A percentile compares a stretch with the other conserved stretches of the same genome.
Evolutionary conservation across 2,888 invertebrate species (phyloP).

Genomic region (Cryptocephalus primarius): DNA sequence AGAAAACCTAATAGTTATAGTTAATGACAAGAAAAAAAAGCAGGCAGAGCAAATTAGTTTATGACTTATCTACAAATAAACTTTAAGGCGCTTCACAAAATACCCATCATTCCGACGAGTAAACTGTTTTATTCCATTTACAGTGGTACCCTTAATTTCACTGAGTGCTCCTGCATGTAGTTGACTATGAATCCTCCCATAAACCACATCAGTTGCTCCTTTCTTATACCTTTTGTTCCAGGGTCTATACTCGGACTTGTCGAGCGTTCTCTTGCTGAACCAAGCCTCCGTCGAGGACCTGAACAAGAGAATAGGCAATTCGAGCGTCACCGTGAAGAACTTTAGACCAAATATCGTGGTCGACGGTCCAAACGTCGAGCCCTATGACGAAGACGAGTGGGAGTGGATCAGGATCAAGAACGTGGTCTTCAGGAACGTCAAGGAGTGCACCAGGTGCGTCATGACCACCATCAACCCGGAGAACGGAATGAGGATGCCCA

Average conservation of each 20-base stretch:
- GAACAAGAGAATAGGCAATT: constrained; percentile 35
- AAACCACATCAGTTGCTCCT: too few relatives aligned
- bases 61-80: too few relatives aligned
- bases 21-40: too few relatives aligned
- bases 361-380: constrained; percentile 29
- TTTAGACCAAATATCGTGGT: constrained; percentile 49
- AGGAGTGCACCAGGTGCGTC: constrained; percentile 44
- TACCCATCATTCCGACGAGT: too few relatives aligned
- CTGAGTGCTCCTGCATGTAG: too few relatives aligned
- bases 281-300: constrained; percentile 42
- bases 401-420: constrained; percentile 46
- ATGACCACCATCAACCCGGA: constrained; percentile 39
- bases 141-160: too few relatives aligned
- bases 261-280: constrained; percentile 43
- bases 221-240: too few relatives aligned
- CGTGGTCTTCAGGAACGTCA: constrained; percentile 40
- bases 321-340: constrained; percentile 35
- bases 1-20: too few relatives aligned
- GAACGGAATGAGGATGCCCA: constrained; percentile 34
- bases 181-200: too few relatives aligned
- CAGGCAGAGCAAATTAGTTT: too few relatives aligned
- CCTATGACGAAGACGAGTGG: constrained; percentile 46
- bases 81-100: too few relatives aligned
- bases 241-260: constrained; percentile 42
- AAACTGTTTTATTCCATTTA: too few relatives aligned